These are phyloP conservation scores for Oxygymnocypris stewartii DNA, from an alignment of 2,113 vertebrate species.

Conservation along the genomic window DNA sequence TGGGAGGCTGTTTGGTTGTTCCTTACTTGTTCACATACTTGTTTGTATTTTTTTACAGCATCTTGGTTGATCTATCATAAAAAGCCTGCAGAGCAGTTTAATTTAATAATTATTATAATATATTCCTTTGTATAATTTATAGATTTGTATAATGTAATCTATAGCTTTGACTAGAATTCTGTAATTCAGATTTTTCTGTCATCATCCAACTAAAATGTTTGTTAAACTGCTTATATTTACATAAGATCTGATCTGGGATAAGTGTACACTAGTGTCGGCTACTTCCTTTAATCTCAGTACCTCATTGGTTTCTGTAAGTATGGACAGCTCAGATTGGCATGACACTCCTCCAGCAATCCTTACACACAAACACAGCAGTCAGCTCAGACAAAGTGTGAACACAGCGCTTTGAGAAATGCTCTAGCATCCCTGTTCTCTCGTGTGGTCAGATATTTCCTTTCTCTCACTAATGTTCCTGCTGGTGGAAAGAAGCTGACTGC, in stretches of 20 bases:
- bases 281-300: background rate
- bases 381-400: constrained; percentile 51
- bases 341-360: constrained; percentile 3
- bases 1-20: background rate
- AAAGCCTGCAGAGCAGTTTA: background rate
- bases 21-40: background rate
- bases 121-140: background rate
- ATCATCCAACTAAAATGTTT: background rate
- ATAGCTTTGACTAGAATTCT: background rate
- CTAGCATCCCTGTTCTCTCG: constrained; percentile 41
- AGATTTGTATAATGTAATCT: background rate
- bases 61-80: background rate
- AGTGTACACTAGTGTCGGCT: background rate
- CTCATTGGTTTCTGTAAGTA: constrained; percentile 9
- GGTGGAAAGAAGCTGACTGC: constrained; percentile 18
- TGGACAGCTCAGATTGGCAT: background rate
- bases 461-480: constrained; percentile 44
- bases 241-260: background rate
- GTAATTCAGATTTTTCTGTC: background rate
- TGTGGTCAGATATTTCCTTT: constrained; percentile 55
- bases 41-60: background rate
- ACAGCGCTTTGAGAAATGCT: constrained; percentile 55
- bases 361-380: constrained; percentile 41
- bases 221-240: background rate
- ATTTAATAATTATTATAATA: background rate